Conservation (phyloP, 2,797 vertebrate genomes). For the Coluber constrictor region DNA sequence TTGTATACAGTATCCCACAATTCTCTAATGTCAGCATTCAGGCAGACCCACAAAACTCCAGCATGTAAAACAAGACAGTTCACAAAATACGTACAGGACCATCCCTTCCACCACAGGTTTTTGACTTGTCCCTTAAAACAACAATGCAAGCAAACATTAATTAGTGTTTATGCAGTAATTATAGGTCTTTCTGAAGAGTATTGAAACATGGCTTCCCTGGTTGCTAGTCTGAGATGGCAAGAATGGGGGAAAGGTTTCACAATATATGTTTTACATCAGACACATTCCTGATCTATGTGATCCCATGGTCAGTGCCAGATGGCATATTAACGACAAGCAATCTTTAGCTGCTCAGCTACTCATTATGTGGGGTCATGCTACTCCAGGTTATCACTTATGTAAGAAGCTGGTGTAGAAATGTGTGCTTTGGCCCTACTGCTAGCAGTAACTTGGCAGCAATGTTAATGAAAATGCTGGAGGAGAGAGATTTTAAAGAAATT, state of each 20-base stretch:
- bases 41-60: slow-evolving; percentile 13
- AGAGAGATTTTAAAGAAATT: neutral
- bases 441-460: neutral
- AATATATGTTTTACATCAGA: neutral
- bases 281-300: neutral
- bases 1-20: slow-evolving; percentile 14
- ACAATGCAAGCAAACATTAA: neutral
- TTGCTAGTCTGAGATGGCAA: neutral
- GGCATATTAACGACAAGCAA: neutral
- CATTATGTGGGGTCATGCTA: neutral
- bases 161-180: neutral
- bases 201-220: slow-evolving; percentile 4
- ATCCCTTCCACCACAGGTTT: neutral
- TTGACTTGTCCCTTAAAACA: neutral
- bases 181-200: neutral
- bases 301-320: neutral
- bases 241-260: neutral
- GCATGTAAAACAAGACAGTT: neutral
- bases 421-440: neutral
- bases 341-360: neutral
- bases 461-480: neutral
- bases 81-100: neutral
- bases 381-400: neutral
- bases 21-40: slow-evolving; percentile 15
- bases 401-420: neutral